Base-by-base conservation (phyloP, 1,140 invertebrate species). In the Ooceraea biroi region DNA sequence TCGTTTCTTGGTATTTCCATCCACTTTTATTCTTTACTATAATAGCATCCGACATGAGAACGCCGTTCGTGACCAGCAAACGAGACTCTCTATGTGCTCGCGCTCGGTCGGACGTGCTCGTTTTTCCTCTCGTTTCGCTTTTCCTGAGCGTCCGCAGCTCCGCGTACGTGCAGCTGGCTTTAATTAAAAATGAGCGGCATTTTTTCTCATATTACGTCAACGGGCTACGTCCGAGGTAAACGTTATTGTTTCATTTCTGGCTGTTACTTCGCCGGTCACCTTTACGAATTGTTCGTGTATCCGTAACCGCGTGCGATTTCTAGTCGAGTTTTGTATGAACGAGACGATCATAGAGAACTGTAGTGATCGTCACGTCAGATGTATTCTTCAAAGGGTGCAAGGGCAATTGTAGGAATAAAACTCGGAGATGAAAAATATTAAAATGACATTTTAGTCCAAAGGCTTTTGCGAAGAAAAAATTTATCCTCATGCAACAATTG, bases 11-110 rank as follows among this genome's bases (percentile, higher is more conserved):
- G 72, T 83, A 83, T 83, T 83, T 76, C 71, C 82, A 74, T 83
- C 71, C 60, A 76, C 82, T 65, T 83, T 83, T 83, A 83, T 83
- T 83, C 72, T 76, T 83, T 76, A 77, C 60, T 83, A 76, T 83
- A 83, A 83, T 83, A 76, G 71, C 69, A 65, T 63, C 78, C 78
- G 78, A 82, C 82, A 83, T 74, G 72, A 77, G 71, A 76, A 80
- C 66, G 48, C 46, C 72, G 71, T 83, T 83, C 82, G 78, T 82
- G 78, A 82, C 68, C 69, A 65, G 76, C 76, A 80, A 80, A 57
- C 76, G 76, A 80, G 76, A 80, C 78, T 71, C 30, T 48, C 78
- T 60, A 73, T 72, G 60, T 55, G 44, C 78, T 72, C 50, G 77
- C 78, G 57, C 55, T 61, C 30, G 69, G 68, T 46, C 72, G 80